Evolutionary conservation across 2,113 vertebrate genomes (phyloP).

Genomic region (Osmerus eperlanus): DNA sequence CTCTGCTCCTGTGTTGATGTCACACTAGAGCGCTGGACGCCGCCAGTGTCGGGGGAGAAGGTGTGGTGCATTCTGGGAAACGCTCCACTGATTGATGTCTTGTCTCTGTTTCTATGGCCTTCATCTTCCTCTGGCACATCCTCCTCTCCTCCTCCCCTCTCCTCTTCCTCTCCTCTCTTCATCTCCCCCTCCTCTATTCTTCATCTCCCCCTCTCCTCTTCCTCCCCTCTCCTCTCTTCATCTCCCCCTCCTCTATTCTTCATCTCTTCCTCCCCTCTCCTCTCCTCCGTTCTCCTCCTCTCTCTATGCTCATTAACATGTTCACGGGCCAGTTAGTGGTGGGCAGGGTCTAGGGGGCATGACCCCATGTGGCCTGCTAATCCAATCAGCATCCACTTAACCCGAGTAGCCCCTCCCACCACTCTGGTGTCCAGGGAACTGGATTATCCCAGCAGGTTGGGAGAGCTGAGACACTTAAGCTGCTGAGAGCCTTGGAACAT

Average conservation of each 20-base stretch:
- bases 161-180: not conserved
- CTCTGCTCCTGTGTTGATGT: not conserved
- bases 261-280: no score
- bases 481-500: no score
- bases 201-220: no score
- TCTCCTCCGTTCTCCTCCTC: no score
- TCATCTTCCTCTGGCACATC: not conserved
- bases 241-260: no score
- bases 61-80: not conserved
- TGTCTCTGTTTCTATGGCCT: not conserved
- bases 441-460: conserved; percentile 63
- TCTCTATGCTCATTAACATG: conserved; percentile 24
- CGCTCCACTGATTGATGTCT: not conserved
- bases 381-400: conserved; percentile 67
- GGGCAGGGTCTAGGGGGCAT: conserved; percentile 28
- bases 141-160: not conserved
- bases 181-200: no score
- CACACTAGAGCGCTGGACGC: not conserved
- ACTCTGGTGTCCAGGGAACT: conserved; percentile 39
- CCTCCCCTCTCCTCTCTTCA: no score
- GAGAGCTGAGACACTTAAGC: not conserved
- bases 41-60: not conserved
- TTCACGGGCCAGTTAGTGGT: conserved; percentile 23
- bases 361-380: conserved; percentile 49
- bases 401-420: conserved; percentile 60